phyloP scores from a whole-genome alignment of 2,888 invertebrate genomes.

The Mythimna lalbum region DNA sequence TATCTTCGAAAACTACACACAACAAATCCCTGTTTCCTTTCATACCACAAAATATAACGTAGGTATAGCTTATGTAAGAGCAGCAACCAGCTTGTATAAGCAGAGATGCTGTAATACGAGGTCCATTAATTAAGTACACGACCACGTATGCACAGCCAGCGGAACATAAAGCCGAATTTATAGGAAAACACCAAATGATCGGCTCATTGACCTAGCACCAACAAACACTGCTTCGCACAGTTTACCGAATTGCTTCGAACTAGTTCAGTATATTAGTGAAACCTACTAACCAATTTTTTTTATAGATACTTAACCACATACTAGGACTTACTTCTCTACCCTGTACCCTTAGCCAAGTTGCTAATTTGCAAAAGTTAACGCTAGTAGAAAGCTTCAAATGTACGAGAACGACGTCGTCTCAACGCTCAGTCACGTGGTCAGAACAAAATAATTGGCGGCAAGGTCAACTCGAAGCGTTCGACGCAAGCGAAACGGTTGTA shows the following conservation, averaged over 20 bases:
- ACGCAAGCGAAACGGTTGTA: too few relatives aligned
- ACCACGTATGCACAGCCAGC: slow-evolving; percentile 49
- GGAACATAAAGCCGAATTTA: slow-evolving; percentile 58
- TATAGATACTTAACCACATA: too few relatives aligned
- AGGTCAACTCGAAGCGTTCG: too few relatives aligned
- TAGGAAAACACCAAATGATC: slow-evolving; percentile 58
- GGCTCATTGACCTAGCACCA: slow-evolving; percentile 49
- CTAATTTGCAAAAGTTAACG: too few relatives aligned
- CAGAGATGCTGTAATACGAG: slow-evolving; percentile 45
- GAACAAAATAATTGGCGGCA: too few relatives aligned
- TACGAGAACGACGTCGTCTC: too few relatives aligned
- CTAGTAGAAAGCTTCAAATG: too few relatives aligned
- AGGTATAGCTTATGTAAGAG: slow-evolving; percentile 20
- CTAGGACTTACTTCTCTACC: too few relatives aligned
- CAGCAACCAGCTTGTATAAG: slow-evolving; percentile 22
- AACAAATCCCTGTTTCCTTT: neutral
- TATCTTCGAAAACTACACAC: neutral
- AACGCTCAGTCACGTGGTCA: too few relatives aligned
- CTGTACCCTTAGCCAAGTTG: too few relatives aligned
- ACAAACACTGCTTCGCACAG: slow-evolving; percentile 21
- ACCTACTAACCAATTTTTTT: neutral
- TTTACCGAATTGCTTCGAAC: slow-evolving; percentile 18
- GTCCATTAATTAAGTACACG: slow-evolving; percentile 57
- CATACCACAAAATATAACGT: slow-evolving; percentile 18
- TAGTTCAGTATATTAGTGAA: slow-evolving; percentile 3